Conservation (phyloP, 30 jellyfish, hydroid and myxozoan species). For the Pseudorhiza aurosa region DNA sequence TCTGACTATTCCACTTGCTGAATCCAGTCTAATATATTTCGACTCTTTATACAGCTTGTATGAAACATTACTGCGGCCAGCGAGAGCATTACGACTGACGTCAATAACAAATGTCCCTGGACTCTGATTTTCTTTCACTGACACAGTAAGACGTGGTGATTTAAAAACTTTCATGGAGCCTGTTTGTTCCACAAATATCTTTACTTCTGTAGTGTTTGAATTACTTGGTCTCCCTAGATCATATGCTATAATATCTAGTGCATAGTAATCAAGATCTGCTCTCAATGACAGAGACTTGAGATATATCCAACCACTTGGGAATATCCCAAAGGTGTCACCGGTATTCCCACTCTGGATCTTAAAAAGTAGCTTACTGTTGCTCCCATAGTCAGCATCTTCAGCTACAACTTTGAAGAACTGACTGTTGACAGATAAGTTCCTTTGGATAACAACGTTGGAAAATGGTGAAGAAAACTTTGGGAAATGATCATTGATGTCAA, state of each 20-base stretch:
- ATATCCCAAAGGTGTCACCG: conserved; percentile 58
- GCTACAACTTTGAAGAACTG: conserved; percentile 24
- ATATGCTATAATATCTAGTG: conserved; percentile 24
- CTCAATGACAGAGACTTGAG: conserved; percentile 17
- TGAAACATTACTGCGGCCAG: background rate
- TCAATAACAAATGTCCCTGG: conserved; percentile 31
- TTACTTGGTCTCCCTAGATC: conserved; percentile 51
- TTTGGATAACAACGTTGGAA: conserved; percentile 7
- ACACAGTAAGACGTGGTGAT: background rate
- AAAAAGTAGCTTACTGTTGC: conserved; percentile 28
- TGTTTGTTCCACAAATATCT: conserved; percentile 28
- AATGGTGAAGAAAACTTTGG: conserved; percentile 33
- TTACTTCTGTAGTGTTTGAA: conserved; percentile 14
- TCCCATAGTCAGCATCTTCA: conserved; percentile 52
- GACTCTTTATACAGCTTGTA: conserved; percentile 9
- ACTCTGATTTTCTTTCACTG: conserved; percentile 27
- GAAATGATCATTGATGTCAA: conserved; percentile 53
- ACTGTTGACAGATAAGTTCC: conserved; percentile 52
- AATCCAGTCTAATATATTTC: background rate
- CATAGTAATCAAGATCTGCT: conserved; percentile 17
- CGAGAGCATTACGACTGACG: background rate
- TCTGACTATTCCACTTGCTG: conserved; percentile 43
- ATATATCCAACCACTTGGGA: conserved; percentile 78
- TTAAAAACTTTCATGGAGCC: conserved; percentile 9
- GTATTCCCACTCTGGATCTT: conserved; percentile 52